These are phyloP conservation scores for Wiebesia pumilae DNA, from an alignment of 1,140 invertebrate genomes.

Conservation along the genomic window DNA sequence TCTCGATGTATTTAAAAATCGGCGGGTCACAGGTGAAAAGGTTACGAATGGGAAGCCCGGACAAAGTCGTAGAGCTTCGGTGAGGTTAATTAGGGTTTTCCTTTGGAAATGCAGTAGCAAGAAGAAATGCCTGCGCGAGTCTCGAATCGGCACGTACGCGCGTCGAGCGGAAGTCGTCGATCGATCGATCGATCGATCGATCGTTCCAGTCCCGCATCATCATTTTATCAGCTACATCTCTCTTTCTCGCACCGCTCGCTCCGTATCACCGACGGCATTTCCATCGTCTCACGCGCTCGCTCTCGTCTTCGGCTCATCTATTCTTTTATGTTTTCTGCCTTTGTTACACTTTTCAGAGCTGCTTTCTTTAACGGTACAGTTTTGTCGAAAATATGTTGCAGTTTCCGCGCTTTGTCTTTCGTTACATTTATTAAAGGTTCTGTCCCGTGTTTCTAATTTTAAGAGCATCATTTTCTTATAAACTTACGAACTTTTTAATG, in stretches of 20 bases:
- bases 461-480: no score
- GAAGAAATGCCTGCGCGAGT: neutral
- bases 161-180: conserved; percentile 45
- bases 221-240: conserved; percentile 40
- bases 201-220: conserved; percentile 46
- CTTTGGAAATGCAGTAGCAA: conserved; percentile 1
- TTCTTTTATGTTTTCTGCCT: conserved; percentile 16
- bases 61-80: neutral
- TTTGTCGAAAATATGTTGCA: neutral
- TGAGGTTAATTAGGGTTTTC: conserved; percentile 38
- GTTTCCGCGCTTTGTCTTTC: no score
- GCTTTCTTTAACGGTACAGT: neutral
- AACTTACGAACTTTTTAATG: no score
- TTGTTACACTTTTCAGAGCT: neutral
- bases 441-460: no score
- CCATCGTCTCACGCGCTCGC: conserved; percentile 2
- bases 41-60: neutral
- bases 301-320: conserved; percentile 34
- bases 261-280: neutral
- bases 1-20: neutral
- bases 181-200: conserved; percentile 51
- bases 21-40: neutral
- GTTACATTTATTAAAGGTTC: no score
- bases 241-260: neutral
- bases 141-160: conserved; percentile 43